phyloP scores from a whole-genome alignment of 2,888 invertebrate species.

The Lithophane leautieri region DNA sequence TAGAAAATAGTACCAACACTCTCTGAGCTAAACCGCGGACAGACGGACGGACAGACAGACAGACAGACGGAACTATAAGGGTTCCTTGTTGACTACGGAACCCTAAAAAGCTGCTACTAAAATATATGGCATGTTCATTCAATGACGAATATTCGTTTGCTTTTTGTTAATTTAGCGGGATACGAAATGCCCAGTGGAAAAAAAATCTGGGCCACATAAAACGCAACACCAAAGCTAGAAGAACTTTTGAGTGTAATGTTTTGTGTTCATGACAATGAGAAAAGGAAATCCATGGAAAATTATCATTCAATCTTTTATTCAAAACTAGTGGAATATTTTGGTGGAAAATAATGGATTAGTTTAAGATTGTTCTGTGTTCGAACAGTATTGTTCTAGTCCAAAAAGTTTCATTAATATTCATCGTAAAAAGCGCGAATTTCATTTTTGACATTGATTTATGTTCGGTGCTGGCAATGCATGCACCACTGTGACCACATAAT shows the following conservation, averaged over 20 bases:
- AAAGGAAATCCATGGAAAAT: conserved; percentile 27
- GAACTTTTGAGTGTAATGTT: conserved; percentile 22
- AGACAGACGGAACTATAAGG: too few species aligned
- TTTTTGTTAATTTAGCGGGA: conserved; percentile 36
- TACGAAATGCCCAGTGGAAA: conserved; percentile 24
- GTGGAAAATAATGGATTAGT: conserved; percentile 9
- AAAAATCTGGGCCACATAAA: conserved; percentile 14
- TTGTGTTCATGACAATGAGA: background rate
- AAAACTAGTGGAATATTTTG: conserved; percentile 23
- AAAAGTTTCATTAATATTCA: conserved; percentile 86
- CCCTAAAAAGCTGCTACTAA: conserved; percentile 18
- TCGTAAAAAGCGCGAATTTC: conserved; percentile 81
- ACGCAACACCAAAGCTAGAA: background rate
- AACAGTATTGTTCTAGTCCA: conserved; percentile 71
- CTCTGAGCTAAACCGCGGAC: too few species aligned
- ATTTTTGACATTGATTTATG: conserved; percentile 87
- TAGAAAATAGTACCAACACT: too few species aligned
- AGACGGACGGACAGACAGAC: too few species aligned
- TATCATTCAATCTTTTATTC: conserved; percentile 3
- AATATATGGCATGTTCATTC: conserved; percentile 26
- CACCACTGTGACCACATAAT: conserved; percentile 70
- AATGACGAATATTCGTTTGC: conserved; percentile 37
- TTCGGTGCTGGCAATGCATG: conserved; percentile 72
- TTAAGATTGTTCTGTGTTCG: conserved; percentile 16
- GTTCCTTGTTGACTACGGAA: too few species aligned